Evolutionary conservation across 2,113 vertebrate genomes (phyloP).

Genomic region (Phoenicopterus ruber): DNA sequence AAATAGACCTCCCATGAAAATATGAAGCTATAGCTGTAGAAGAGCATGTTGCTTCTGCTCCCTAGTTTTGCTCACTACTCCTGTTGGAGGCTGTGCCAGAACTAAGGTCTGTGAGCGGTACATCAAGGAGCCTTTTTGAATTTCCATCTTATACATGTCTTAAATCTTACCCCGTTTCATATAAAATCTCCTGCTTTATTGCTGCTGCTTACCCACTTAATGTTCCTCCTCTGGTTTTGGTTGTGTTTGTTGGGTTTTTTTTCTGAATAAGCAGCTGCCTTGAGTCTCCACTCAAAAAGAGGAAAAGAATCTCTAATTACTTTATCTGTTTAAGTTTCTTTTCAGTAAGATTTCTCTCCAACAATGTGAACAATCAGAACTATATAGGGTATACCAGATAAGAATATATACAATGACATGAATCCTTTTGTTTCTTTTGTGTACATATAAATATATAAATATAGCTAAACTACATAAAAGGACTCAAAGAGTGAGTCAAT

Average conservation of each 20-base stretch:
- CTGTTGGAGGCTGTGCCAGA: neutral
- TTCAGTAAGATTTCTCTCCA: neutral
- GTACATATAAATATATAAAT: neutral
- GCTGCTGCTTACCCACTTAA: neutral
- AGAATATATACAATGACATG: neutral
- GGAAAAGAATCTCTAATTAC: neutral
- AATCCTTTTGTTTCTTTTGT: neutral
- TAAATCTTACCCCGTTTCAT: neutral
- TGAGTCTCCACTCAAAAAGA: neutral
- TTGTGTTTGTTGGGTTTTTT: neutral
- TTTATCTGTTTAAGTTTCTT: neutral
- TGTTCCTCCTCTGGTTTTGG: neutral
- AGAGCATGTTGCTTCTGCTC: neutral
- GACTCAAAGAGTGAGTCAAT: neutral
- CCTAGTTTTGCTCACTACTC: neutral
- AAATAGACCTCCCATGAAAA: neutral
- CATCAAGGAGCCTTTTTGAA: neutral
- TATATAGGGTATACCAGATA: neutral
- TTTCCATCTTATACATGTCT: neutral
- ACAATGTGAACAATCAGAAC: neutral
- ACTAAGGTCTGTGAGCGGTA: neutral
- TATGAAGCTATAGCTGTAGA: neutral
- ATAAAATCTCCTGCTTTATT: neutral
- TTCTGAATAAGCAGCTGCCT: neutral
- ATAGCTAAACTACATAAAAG: neutral